These are phyloP conservation scores for Myzus persicae DNA, from an alignment of 1,140 invertebrate species.

Conservation along the genomic window DNA sequence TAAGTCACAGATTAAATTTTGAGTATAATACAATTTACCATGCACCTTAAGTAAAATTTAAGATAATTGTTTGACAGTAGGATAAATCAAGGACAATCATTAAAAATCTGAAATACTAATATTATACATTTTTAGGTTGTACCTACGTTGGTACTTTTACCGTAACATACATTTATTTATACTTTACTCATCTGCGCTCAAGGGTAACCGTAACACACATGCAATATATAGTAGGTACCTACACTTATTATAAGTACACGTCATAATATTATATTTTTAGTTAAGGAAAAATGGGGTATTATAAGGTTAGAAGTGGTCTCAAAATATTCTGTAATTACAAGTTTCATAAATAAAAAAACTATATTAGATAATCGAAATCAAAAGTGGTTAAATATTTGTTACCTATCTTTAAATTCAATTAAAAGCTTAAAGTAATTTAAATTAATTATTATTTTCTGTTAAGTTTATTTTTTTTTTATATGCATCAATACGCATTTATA, in stretches of 20 bases:
- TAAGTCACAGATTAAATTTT: too few relatives aligned
- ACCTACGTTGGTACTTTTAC: not conserved
- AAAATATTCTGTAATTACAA: not conserved
- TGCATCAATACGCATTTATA: too few relatives aligned
- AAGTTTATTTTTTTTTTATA: not conserved
- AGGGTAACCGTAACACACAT: not conserved
- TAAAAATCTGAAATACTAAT: not conserved
- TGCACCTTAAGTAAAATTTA: too few relatives aligned
- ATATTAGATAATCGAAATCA: too few relatives aligned
- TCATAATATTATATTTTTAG: not conserved
- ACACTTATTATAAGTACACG: not conserved
- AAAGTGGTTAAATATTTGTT: too few relatives aligned
- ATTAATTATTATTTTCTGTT: not conserved
- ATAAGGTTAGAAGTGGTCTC: not conserved
- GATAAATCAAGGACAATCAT: too few relatives aligned
- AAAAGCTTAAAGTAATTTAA: not conserved
- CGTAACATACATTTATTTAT: not conserved
- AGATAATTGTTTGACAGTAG: not conserved
- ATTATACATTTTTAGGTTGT: not conserved
- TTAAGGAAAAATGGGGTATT: not conserved
- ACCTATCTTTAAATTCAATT: too few relatives aligned
- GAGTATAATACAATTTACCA: too few relatives aligned
- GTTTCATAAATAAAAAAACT: too few relatives aligned
- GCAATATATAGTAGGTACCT: not conserved
- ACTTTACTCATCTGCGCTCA: not conserved